Base-by-base conservation (phyloP, 2,888 invertebrate species). In the Willowsia nigromaculata region DNA sequence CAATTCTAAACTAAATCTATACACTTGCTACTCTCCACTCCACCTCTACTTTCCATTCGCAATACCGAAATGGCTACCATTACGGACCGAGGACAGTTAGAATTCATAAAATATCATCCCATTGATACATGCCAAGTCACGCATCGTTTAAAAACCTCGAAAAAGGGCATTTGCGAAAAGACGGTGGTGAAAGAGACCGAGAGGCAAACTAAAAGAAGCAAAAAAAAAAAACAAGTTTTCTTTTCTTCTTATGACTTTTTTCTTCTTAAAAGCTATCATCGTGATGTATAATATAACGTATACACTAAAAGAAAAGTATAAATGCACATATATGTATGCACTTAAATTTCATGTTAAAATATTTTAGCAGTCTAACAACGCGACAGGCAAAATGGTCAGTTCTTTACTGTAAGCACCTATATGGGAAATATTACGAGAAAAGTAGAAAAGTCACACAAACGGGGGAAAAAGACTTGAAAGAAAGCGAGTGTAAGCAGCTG, bases 51-150 rank as follows among this genome's bases (percentile, higher is more conserved):
- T 30, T 65, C 15, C 33, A 30, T 56, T 56, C 56, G 18, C 25
- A 15, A 56, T 25, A 71, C 25, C 37, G 25, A 47, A 43, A 74
- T 74, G 74, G 47, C 43, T 47, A 27, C n/a, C 25, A 74, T 74
- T 74, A 74, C 74, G 9, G n/a, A 13, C 15, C 6, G 65, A 5
- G 65, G n/a, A 6, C 18, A 65, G 65, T 65, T 65, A n/a, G 65
- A 65, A 65, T 30, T 65, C 65, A 33, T 33, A 65, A 65, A 65
- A 65, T 65, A 65, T 65, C 30, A 65, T 65, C 65, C 40, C 40
- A 25, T 43, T 74, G 43, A 74, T 74, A 47, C 15, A 27, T 25
- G 82, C 82, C 82, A 82, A 68, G 83, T 83, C 83, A 83, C 68
- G 53, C 83, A 68, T 83, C 83, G 68, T 83, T 68, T 50, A 62